Percentiles rank a stretch among this genome's conserved stretches.
phyloP scores from a whole-genome alignment of 2,797 vertebrate species.

The Borostomias antarcticus region DNA sequence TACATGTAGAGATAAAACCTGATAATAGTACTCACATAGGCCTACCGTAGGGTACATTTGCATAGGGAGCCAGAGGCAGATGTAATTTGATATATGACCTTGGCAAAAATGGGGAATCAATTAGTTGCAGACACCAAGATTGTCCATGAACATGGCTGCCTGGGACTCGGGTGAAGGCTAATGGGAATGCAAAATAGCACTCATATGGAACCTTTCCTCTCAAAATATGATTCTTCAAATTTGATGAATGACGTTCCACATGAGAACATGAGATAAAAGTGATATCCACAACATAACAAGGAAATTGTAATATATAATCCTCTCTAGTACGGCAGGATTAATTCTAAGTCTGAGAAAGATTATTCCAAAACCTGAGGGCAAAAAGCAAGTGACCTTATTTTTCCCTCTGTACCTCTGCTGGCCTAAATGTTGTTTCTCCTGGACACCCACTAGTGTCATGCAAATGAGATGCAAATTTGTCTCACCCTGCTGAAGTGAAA shows the following conservation, averaged over 20 bases:
- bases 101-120: not conserved
- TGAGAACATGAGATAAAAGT: slow-evolving; percentile 6
- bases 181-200: not conserved
- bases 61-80: not conserved
- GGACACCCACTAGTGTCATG: slow-evolving; percentile 56
- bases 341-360: not conserved
- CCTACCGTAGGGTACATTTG: not conserved
- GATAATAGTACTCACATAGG: not conserved
- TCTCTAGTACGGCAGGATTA: no score
- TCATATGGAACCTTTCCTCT: not conserved
- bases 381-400: slow-evolving; percentile 52
- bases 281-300: not conserved
- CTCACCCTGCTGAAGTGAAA: slow-evolving; percentile 69
- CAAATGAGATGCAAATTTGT: slow-evolving; percentile 71
- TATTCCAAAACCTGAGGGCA: slow-evolving; percentile 11
- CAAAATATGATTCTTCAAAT: not conserved
- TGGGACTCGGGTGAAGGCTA: not conserved
- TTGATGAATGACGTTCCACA: not conserved
- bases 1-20: not conserved
- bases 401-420: slow-evolving; percentile 29
- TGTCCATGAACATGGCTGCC: not conserved
- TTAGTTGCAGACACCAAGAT: not conserved
- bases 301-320: no score
- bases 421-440: slow-evolving; percentile 50
- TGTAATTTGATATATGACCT: not conserved